Evolutionary conservation across 2,888 invertebrate species (phyloP).

Genomic region (Scelioninae gen. 1): DNA sequence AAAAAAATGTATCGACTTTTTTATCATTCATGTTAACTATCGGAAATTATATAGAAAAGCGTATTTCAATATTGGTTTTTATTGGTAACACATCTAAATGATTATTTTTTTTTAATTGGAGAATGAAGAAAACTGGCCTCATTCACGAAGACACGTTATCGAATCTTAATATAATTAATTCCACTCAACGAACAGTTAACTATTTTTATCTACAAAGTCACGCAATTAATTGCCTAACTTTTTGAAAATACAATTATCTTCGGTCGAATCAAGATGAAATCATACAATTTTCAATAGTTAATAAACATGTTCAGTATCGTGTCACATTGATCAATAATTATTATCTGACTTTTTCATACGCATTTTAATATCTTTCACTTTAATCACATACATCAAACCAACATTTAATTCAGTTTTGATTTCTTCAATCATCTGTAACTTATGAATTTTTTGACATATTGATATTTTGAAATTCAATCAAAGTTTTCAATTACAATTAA

Average conservation of each 20-base stretch:
- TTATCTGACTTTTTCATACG: neutral
- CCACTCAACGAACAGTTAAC: neutral
- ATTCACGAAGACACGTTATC: no score
- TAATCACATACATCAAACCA: neutral
- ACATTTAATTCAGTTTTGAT: neutral
- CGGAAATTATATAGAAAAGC: no score
- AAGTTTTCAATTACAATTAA: no score
- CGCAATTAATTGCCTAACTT: neutral
- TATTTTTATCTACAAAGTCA: neutral
- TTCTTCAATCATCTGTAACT: neutral
- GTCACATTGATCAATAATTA: neutral
- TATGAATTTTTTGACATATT: neutral
- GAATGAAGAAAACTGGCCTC: no score
- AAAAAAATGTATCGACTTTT: no score
- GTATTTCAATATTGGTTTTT: no score
- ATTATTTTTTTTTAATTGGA: no score
- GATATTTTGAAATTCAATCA: no score
- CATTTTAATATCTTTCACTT: neutral
- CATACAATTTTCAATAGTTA: neutral
- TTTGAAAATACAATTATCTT: constrained; percentile 10
- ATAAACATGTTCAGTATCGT: neutral
- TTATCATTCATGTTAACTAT: no score
- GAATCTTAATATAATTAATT: neutral
- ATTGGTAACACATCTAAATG: no score
- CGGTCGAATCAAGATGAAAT: neutral